Evolutionary conservation across 2,797 vertebrate genomes (phyloP), one percentile per base, ranked within the genome.

Genomic region (Tokudaia muenninki): DNA sequence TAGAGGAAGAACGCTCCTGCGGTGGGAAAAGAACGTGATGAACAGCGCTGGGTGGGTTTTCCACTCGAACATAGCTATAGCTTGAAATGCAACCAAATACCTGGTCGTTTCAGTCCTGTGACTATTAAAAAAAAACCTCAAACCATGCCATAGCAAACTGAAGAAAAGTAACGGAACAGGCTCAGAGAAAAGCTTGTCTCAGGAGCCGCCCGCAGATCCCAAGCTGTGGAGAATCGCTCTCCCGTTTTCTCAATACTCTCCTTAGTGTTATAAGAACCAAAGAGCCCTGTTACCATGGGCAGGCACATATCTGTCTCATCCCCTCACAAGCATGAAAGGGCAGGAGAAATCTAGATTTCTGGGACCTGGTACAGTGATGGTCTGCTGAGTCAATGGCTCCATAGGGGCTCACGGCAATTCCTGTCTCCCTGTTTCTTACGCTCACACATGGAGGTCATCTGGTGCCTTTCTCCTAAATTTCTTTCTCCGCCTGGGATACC

Each of bases 1-100:
- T 99, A 99, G 95, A 99, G 99, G 98, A 99, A 99, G 98, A 99
- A 99, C 7, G 98, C 99, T 97, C 99, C 99, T 99, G 98, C 70
- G 98, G 98, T 3, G 94, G 9, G 95, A 98, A 96, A 96, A 24
- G 86, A 93, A 0, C 70, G 0, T 1, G 5, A 67, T 50, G 70
- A 83, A 26, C 37, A 29, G 29, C 74, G 19, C 67, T 13, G 44
- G 1, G 13, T 24, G 52, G 44, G 22, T 29, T 88, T 88, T 74
- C 7, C 41, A 59, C 22, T 78, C 37, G 14, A 52, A 61, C 4
- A 14, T 82, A 81, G 34, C n/a, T 75, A 24, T 6, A 50, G 17
- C 75, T 29, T 79, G 26, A 88, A 81, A 91, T 37, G 24, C 57
- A 61, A 82, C 70, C 19, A 74, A 83, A 75, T 78, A 67, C 37